Evolutionary conservation across 2,113 vertebrate species (phyloP), one percentile per base, ranked within the genome.

Genomic region (Propithecus coquereli): DNA sequence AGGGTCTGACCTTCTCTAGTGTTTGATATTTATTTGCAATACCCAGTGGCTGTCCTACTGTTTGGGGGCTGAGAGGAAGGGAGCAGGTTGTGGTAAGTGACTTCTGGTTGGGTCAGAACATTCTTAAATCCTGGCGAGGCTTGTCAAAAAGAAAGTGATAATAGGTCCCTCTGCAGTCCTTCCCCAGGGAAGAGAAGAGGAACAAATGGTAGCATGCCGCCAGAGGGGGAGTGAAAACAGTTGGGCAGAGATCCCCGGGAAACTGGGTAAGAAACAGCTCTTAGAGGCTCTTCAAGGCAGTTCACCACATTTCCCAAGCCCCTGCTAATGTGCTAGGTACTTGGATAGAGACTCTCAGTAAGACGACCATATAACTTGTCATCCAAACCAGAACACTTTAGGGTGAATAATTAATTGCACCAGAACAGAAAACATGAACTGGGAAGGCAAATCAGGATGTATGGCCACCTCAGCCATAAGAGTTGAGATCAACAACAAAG

Each of bases 81-180:
- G 40, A 25, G 76, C 76, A 90, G 5, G 6, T 45, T 70, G 18
- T 47, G 9, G 27, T 61, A 66, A 71, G 70, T 74, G 45, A 83
- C 37, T 93, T 63, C 68, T 61, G 30, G 43, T 80, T 91, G 50
- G 34, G 43, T 94, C 14, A 30, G 77, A 89, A 27, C 34, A 83
- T 94, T 89, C 80, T 90, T 93, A 94, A 97, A 92, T 87, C 90
- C 85, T 88, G 68, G 82, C 86, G 92, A 96, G 88, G 8, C 32
- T 68, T 82, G 68, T 63, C 61, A 71, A 47, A 97, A 95, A 68
- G 89, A 93, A 91, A 96, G 70, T 76, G 79, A 57, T n/a, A 17
- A 14, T 32, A 43, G 43, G n/a, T 85, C 25, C 50, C 88, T 91
- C 54, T 27, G 5, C 13, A 86, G 52, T 77, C 86, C 52, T 91